Base-by-base conservation (phyloP, 1,140 invertebrate genomes). In the Subanguina moxae region DNA sequence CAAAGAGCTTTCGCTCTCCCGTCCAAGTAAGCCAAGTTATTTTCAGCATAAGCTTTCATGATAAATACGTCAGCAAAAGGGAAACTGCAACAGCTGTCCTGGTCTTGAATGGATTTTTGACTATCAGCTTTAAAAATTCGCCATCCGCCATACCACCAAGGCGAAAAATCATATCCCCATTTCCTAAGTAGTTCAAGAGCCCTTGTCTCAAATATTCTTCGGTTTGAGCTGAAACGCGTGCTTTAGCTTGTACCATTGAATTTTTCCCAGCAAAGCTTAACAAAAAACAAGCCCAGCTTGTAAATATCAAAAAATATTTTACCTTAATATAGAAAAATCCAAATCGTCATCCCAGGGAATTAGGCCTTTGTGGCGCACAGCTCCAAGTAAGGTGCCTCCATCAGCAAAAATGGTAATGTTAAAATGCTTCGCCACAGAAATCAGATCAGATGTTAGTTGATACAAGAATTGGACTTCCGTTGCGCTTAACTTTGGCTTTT, bases 311-410 rank as follows among this genome's bases (percentile, higher is more conserved):
- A 38, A 38, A 38, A 38, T 5, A 38, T 3, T 38, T 38, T 52
- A 52, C 48, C 17, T 52, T 52, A 52, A 21, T 21, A 52, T 52
- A 5, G n/a, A 3, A 15, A 52, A 52, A 25, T 52, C 48, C 48
- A 52, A 52, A 15, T 52, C 48, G 23, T 52, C 48, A 52, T 52
- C 48, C 48, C 48, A 52, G 3, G 48, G 48, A 5, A 52, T 52
- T 1, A 52, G 3, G 23, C 48, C 48, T 52, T 52, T 52, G 23
- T 52, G 48, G 1, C 48, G n/a, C 8, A 52, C 48, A 8, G 3
- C 15, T 52, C 48, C 48, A 21, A 52, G 48, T 15, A 52, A 52
- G 17, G 48, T 52, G 3, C 48, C 48, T 7, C 48, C 48, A 15
- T 52, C 48, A 52, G 48, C 48, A 19, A 52, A 21, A 5, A 52